Base-by-base conservation (phyloP, 2,113 vertebrate species). In the Galbula dea region DNA sequence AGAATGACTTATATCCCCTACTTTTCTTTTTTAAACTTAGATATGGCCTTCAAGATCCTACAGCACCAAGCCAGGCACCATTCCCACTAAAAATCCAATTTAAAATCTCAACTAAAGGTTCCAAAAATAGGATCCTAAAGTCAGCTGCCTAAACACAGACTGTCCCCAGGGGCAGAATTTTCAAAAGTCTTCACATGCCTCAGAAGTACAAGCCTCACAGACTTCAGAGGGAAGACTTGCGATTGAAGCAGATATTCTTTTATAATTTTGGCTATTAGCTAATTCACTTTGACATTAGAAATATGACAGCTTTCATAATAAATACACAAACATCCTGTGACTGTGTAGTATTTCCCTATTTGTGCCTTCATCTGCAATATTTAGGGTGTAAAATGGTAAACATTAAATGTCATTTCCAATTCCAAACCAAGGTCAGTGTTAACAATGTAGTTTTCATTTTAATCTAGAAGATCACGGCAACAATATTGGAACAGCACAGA, bases 241-340 rank as follows among this genome's bases (percentile, higher is more conserved):
- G 88, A 93, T 36, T 83, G 91, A 96, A 85, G 79, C 55, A 83
- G 51, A 65, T 66, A 71, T 20, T 86, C 82, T 74, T 90, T 91
- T 74, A 89, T 77, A 80, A 71, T 74, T 87, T 39, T 72, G 79
- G 67, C 82, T 85, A 63, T 85, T 83, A 77, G 71, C 67, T 91
- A 89, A 89, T 67, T 89, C 51, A 37, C 16, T 80, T 86, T 77
- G 62, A 55, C 87, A 89, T 61, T 3, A 77, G 65, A 6, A 15
- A 54, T 41, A 32, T 0, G 3, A 76, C 1, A 1, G 48, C 68
- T 94, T 95, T 94, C 58, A 83, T 46, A 77, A 51, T 10, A 68
- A 82, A 57, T 54, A 77, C 87, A 94, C 55, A 94, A 94, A 95
- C 95, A 93, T 94, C 91, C 94, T 91, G 87, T 74, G 72, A 52